Percentiles rank a stretch among this genome's conserved stretches.
phyloP scores from a whole-genome alignment of 2,797 vertebrate species.

The Sebastes cheni region DNA sequence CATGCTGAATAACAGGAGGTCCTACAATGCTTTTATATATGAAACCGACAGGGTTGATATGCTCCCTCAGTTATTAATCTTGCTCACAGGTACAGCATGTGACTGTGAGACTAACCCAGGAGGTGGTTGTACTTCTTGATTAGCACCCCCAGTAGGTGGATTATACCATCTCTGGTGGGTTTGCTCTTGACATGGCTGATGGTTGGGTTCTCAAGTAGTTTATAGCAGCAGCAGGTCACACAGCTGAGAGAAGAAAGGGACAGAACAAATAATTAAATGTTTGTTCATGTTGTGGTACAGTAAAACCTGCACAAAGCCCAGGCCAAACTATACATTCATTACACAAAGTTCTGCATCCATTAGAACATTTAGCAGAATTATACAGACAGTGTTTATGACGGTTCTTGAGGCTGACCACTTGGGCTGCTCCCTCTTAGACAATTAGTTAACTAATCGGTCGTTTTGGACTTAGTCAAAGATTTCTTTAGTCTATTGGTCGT shows the following conservation, averaged over 20 bases:
- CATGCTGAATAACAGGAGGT: not conserved
- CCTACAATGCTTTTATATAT: not conserved
- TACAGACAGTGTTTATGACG: not conserved
- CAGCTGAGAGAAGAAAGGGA: constrained; percentile 77
- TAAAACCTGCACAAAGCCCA: not conserved
- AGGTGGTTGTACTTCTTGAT: constrained; percentile 91
- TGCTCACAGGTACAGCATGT: not conserved
- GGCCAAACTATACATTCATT: not conserved
- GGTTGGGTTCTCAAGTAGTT: constrained; percentile 91
- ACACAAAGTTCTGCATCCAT: not conserved
- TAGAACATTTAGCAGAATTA: too few relatives aligned
- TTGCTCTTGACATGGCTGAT: constrained; percentile 90
- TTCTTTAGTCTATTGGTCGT: too few relatives aligned
- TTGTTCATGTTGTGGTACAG: not conserved
- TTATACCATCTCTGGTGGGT: constrained; percentile 86
- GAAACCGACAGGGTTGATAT: not conserved
- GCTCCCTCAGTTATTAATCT: not conserved
- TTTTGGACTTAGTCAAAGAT: too few relatives aligned
- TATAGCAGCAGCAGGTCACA: constrained; percentile 93
- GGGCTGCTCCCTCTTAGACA: too few relatives aligned
- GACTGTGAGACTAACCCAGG: constrained; percentile 84
- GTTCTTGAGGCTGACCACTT: not conserved
- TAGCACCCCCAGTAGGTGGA: constrained; percentile 89
- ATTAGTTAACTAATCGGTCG: too few relatives aligned
- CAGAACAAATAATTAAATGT: not conserved